Evolutionary conservation across 2,113 vertebrate species (phyloP).

Genomic region (Ictalurus punctatus): DNA sequence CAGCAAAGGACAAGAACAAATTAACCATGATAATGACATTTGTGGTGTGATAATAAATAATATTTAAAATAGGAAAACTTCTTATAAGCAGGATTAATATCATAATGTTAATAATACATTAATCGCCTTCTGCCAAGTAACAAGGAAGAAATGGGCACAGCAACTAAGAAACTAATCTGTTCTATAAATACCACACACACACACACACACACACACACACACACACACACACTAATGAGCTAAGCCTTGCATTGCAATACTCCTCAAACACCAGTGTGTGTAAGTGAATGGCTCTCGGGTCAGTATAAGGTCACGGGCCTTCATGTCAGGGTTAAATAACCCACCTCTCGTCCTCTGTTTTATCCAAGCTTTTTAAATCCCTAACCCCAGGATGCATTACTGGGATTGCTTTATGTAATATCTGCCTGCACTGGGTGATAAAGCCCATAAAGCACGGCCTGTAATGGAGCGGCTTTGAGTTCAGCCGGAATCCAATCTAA

Average conservation of each 20-base stretch:
- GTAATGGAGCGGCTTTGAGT: conserved; percentile 44
- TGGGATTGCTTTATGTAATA: conserved; percentile 54
- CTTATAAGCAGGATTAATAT: neutral
- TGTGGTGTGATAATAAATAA: conserved; percentile 2
- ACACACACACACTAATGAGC: neutral
- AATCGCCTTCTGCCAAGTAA: neutral
- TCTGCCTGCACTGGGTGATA: conserved; percentile 39
- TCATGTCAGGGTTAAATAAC: conserved; percentile 43
- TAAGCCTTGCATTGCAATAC: neutral
- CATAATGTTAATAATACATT: neutral
- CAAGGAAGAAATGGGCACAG: neutral
- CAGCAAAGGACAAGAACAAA: conserved; percentile 25
- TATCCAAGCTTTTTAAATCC: conserved; percentile 46
- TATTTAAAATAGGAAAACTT: neutral
- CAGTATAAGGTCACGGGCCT: conserved; percentile 19
- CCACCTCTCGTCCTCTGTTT: conserved; percentile 18
- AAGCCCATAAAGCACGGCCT: conserved; percentile 44
- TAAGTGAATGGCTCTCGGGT: neutral
- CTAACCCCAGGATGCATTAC: conserved; percentile 42
- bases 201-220: neutral
- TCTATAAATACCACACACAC: neutral
- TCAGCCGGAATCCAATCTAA: conserved; percentile 52
- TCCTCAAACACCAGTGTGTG: neutral
- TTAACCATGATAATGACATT: neutral
- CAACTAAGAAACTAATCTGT: neutral